phyloP scores from a whole-genome alignment of 2,113 vertebrate genomes.

The Coptodon rendalli region DNA sequence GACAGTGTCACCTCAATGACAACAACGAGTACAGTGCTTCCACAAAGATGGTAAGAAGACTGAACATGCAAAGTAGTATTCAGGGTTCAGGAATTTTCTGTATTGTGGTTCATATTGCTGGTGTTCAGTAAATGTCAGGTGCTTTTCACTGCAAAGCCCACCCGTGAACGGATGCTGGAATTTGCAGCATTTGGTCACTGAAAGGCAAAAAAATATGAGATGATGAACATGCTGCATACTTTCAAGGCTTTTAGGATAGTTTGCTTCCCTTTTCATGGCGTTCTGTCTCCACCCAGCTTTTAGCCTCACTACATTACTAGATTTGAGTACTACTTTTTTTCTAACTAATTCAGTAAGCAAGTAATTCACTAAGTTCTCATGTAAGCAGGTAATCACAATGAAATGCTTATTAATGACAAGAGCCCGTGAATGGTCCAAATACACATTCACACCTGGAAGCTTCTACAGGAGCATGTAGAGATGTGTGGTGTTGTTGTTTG shows the following conservation, averaged over 20 bases:
- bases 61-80: background rate
- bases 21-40: constrained; percentile 87
- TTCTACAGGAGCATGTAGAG: background rate
- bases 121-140: background rate
- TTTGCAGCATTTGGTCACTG: background rate
- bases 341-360: background rate
- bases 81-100: background rate
- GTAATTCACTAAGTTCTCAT: background rate
- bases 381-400: background rate
- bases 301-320: background rate
- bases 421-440: background rate
- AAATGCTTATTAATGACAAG: background rate
- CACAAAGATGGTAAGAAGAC: constrained; percentile 81
- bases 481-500: accelerated
- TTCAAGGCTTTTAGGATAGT: background rate
- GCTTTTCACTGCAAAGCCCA: background rate
- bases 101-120: background rate
- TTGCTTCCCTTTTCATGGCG: background rate
- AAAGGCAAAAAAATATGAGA: background rate
- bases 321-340: background rate
- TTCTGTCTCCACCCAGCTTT: background rate
- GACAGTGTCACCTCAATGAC: constrained; percentile 86
- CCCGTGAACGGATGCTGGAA: background rate
- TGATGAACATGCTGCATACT: background rate
- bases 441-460: background rate